Base-by-base conservation (phyloP, 2,113 vertebrate genomes). In the Pseudopodoces humilis region DNA sequence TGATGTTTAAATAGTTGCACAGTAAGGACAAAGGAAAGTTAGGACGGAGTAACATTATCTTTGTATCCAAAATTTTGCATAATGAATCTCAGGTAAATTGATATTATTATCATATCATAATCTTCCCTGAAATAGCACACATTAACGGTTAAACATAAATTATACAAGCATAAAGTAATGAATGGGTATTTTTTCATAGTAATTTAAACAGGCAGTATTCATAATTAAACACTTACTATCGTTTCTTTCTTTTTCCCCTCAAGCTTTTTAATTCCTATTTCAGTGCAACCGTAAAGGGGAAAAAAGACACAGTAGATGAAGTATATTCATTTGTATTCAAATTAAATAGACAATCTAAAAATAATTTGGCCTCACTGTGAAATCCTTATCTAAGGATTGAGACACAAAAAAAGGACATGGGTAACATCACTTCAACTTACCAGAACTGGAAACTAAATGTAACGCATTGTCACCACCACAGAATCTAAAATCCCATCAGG, bases 201-300 rank as follows among this genome's bases (percentile, higher is more conserved):
- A 74, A 76, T 53, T 79, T 60, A 63, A 95, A 82, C 37, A 49
- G 65, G 53, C 4, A 1, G 31, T 79, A 81, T 88, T 82, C 55
- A 76, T 84, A 90, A 75, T 82, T 60, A 67, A 92, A 94, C 31
- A 97, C 96, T 97, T 98, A 98, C 96, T 88, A 53, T 96, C 63
- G 98, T 96, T 70, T 94, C 62, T 80, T 85, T 98, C 76, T 94
- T 98, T 97, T 97, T 98, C 75, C 91, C 97, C 46, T 94, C 33
- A 74, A 98, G 97, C 94, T 97, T 98, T 95, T 98, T 97, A 91
- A 95, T 92, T 90, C 96, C 86, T 94, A 96, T 98, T 49, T 98
- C 95, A 94, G 46, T 88, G 80, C 98, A 98, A 86, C 98, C 98
- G 94, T 52, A 95, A 33, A 86, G 30, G 16, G 87, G 58, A 87